Percentiles rank a stretch among this genome's conserved stretches.
Conservation (phyloP, 2,888 invertebrate species). For the Deladenus siricidicola region DNA sequence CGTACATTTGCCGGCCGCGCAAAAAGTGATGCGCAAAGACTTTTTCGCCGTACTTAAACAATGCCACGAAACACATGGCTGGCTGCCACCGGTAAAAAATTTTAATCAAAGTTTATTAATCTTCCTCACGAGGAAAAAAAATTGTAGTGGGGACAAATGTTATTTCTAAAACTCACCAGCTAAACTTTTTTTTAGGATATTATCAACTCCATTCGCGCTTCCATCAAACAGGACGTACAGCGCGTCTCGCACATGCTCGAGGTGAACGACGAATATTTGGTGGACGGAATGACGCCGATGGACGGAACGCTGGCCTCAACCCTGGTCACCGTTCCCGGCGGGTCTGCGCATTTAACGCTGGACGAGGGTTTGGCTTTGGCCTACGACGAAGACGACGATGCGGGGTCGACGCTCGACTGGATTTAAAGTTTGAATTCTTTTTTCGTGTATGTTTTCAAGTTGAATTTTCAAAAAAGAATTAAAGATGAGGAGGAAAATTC, state of each 20-base stretch:
- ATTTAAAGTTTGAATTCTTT: no score
- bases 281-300: neutral
- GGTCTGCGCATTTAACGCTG: no score
- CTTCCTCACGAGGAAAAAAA: neutral
- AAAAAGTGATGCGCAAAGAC: constrained; percentile 24
- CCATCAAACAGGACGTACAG: constrained; percentile 40
- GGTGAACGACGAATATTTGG: neutral
- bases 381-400: no score
- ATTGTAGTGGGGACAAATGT: no score
- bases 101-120: neutral
- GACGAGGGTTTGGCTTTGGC: no score
- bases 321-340: neutral
- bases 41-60: constrained; percentile 16
- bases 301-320: neutral
- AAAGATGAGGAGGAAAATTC: no score
- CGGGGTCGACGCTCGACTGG: no score
- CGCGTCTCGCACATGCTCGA: neutral
- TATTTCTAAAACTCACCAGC: no score
- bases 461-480: no score
- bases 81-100: constrained; percentile 31
- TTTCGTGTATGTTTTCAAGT: no score
- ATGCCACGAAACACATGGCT: constrained; percentile 30
- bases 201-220: constrained; percentile 20
- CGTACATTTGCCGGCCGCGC: constrained; percentile 51
- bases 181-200: constrained; percentile 15